A percentile compares a stretch with the other conserved stretches of the same genome.
These are phyloP conservation scores for Labia minor DNA, from an alignment of 2,888 invertebrate genomes.

Conservation along the genomic window DNA sequence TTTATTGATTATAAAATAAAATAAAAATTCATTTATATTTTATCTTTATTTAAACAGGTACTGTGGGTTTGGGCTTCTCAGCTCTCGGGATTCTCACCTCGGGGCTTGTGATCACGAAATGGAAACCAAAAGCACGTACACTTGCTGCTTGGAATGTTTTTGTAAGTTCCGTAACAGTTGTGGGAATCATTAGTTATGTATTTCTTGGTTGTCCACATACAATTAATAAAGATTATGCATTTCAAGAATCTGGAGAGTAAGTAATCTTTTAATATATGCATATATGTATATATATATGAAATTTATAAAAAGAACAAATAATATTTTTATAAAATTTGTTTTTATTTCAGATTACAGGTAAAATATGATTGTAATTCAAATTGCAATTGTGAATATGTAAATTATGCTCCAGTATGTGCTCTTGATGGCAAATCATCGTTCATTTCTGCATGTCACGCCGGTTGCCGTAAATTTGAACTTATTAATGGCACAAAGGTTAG, in stretches of 20 bases:
- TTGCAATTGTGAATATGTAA: slow-evolving; percentile 58
- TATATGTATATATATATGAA: too few species aligned
- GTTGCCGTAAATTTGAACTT: slow-evolving; percentile 40
- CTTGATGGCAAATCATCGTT: slow-evolving; percentile 50
- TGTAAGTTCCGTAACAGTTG: slow-evolving; percentile 49
- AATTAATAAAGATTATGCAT: slow-evolving; percentile 37
- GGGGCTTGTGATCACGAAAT: slow-evolving; percentile 53
- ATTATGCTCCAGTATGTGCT: slow-evolving; percentile 63
- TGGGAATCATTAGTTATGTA: slow-evolving; percentile 52
- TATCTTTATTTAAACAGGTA: too few species aligned
- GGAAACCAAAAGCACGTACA: slow-evolving; percentile 52
- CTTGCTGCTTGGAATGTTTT: slow-evolving; percentile 60
- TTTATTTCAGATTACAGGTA: neutral
- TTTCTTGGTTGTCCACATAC: slow-evolving; percentile 51
- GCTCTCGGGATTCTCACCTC: slow-evolving; percentile 57
- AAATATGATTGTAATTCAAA: slow-evolving; percentile 46
- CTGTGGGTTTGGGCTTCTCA: slow-evolving; percentile 56
- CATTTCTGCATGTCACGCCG: slow-evolving; percentile 72
- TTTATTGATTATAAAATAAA: too few species aligned
- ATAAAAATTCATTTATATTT: too few species aligned
- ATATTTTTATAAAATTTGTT: neutral
- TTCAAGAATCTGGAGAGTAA: slow-evolving; percentile 38
- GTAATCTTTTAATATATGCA: slow-evolving; percentile 27
- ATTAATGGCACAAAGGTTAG: slow-evolving; percentile 40
- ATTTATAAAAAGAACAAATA: too few species aligned